phyloP scores from a whole-genome alignment of 2,113 vertebrate species.

The Petaurus breviceps region DNA sequence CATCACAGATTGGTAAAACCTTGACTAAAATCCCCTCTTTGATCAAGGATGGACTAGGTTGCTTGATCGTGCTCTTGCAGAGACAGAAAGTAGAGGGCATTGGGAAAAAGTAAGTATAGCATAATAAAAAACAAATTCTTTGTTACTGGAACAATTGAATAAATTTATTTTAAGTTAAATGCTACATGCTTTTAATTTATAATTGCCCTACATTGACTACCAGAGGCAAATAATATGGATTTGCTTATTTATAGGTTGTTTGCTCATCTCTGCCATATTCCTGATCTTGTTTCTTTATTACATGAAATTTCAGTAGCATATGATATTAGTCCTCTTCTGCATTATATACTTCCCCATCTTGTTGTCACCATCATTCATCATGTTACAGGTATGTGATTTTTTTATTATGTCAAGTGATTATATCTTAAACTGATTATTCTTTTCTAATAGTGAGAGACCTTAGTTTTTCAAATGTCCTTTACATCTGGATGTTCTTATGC shows the following conservation, averaged over 20 bases:
- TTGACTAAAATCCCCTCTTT: slow-evolving; percentile 85
- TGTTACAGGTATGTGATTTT: slow-evolving; percentile 73
- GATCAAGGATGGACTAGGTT: slow-evolving; percentile 89
- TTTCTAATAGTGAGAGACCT: slow-evolving; percentile 20
- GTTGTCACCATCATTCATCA: slow-evolving; percentile 77
- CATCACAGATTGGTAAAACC: slow-evolving; percentile 88
- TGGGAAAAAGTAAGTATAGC: slow-evolving; percentile 88
- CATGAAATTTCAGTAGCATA: slow-evolving; percentile 86
- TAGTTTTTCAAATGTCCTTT: background rate
- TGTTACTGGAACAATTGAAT: background rate
- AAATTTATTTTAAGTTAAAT: slow-evolving; percentile 13
- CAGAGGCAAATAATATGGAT: background rate
- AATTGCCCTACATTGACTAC: background rate
- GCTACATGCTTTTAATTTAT: background rate
- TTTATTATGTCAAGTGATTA: background rate
- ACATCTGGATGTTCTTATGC: background rate
- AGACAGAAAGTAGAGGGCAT: slow-evolving; percentile 89
- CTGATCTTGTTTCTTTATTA: slow-evolving; percentile 84
- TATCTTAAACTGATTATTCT: slow-evolving; percentile 12
- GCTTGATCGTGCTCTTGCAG: slow-evolving; percentile 93
- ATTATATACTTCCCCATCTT: slow-evolving; percentile 92
- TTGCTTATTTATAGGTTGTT: slow-evolving; percentile 85
- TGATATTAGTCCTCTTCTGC: slow-evolving; percentile 90
- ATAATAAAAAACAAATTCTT: background rate
- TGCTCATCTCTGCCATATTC: slow-evolving; percentile 83